phyloP scores from a whole-genome alignment of 2,797 vertebrate species.

The Cheracebus regulus region DNA sequence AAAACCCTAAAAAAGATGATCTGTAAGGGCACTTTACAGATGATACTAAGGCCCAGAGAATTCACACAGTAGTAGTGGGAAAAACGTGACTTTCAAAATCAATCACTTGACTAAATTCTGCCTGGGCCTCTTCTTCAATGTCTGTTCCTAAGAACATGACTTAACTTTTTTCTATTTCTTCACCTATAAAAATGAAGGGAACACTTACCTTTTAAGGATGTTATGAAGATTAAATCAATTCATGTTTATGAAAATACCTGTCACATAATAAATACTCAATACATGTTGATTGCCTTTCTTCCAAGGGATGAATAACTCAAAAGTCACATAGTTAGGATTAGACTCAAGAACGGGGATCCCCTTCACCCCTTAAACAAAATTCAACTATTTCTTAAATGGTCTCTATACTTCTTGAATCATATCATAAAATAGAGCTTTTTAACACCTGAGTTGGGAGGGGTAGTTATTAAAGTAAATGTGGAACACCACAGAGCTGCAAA shows the following conservation, averaged over 20 bases:
- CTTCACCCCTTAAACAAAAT: neutral
- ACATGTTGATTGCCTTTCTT: neutral
- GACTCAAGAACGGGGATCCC: neutral
- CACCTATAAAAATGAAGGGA: neutral
- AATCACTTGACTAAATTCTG: neutral
- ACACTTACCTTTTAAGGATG: neutral
- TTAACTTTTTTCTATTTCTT: neutral
- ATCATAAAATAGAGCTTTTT: neutral
- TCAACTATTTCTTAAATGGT: constrained; percentile 15
- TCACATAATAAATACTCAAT: neutral
- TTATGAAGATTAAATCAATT: constrained; percentile 40
- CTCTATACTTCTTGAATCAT: neutral
- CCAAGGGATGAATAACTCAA: neutral
- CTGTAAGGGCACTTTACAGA: neutral
- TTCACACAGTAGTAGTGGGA: neutral
- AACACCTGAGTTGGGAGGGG: neutral
- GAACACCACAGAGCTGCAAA: neutral
- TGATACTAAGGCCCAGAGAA: neutral
- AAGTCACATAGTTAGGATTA: neutral
- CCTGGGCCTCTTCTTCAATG: neutral
- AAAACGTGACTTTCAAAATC: neutral
- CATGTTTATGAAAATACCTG: constrained; percentile 24
- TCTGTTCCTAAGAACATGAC: neutral
- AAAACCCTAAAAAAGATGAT: neutral
- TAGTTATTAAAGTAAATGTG: neutral